Base-by-base conservation (phyloP, 1,140 invertebrate species). In the Antheraea mylitta region DNA sequence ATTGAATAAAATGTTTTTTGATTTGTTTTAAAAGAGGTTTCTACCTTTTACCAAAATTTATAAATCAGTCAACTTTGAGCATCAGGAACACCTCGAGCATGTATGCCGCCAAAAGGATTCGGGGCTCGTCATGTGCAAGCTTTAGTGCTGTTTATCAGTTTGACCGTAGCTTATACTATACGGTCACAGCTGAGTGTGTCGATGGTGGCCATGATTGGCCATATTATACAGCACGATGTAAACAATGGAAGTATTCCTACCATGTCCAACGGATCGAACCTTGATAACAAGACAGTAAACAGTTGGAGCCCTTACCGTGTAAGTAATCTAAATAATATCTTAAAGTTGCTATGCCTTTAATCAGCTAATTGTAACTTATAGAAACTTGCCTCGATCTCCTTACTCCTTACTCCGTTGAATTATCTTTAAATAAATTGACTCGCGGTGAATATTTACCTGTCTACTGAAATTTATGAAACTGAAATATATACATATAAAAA, bases 171-270 rank as follows among this genome's bases (percentile, higher is more conserved):
- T 8, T 96, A 95, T 71, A 92, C 93, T 0, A 90, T 94, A 37
- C 89, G 95, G 67, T 93, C 94, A 0, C 94, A 95, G 63, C 92
- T 96, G 66, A 95, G 95, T 4, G 95, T 96, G 0, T 94, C 93
- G 1, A 93, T 96, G 58, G 95, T 96, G 0, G 95, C 95, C 2
- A 96, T 96, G 95, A 67, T 38, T 22, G 59, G 53, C 9, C 64
- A 65, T 22, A 19, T 5, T 18, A 42, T 65, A 7, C 38, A 45
- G 8, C 16, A 58, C 10, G 45, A 58, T 11, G 19, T 10, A 22
- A 53, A 53, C 5, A 53, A 53, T 53, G 16, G 16, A 13, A 53
- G 45, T 16, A 13, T 53, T 16, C 9, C 7, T 6, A n/a, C 6
- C 16, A 53, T 53, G 9, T 16, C 16, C 5, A 53, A 53, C 45